A percentile compares a stretch with the other conserved stretches of the same genome.
Conservation (phyloP, 2,113 vertebrate genomes). For the Protomyctophum bolini region DNA sequence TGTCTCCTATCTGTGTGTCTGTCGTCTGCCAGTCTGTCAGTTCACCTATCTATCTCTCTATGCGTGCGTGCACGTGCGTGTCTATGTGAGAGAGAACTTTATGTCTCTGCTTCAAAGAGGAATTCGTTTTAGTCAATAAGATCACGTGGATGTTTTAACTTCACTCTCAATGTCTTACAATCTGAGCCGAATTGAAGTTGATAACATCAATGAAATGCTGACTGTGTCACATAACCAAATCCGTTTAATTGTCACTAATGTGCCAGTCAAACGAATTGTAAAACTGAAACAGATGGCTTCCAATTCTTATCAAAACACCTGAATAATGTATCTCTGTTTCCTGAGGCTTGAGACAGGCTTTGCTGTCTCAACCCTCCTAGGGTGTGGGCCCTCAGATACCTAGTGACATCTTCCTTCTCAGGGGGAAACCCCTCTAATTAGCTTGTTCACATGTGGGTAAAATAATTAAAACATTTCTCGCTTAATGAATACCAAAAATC, state of each 20-base stretch:
- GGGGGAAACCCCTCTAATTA: neutral
- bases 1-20: too few species aligned
- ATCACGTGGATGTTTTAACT: neutral
- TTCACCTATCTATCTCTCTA: too few species aligned
- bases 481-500: slow-evolving; percentile 30
- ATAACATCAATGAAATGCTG: slow-evolving; percentile 1
- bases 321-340: slow-evolving; percentile 6
- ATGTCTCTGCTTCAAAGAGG: slow-evolving; percentile 10
- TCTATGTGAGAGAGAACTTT: too few species aligned
- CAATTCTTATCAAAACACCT: slow-evolving; percentile 44
- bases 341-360: slow-evolving; percentile 16
- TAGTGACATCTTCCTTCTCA: slow-evolving; percentile 11
- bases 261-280: neutral
- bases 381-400: slow-evolving; percentile 36
- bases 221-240: too few species aligned
- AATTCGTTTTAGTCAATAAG: neutral
- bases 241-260: too few species aligned
- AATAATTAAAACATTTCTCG: slow-evolving; percentile 31
- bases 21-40: too few species aligned
- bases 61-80: too few species aligned
- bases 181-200: slow-evolving; percentile 19
- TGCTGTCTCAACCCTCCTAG: slow-evolving; percentile 17
- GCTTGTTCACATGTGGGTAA: slow-evolving; percentile 15
- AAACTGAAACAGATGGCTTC: slow-evolving; percentile 46
- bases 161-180: slow-evolving; percentile 15